A percentile compares a stretch with the other conserved stretches of the same genome.
These are phyloP conservation scores for Lepidostoma basale DNA, from an alignment of 1,140 invertebrate genomes.

Conservation along the genomic window DNA sequence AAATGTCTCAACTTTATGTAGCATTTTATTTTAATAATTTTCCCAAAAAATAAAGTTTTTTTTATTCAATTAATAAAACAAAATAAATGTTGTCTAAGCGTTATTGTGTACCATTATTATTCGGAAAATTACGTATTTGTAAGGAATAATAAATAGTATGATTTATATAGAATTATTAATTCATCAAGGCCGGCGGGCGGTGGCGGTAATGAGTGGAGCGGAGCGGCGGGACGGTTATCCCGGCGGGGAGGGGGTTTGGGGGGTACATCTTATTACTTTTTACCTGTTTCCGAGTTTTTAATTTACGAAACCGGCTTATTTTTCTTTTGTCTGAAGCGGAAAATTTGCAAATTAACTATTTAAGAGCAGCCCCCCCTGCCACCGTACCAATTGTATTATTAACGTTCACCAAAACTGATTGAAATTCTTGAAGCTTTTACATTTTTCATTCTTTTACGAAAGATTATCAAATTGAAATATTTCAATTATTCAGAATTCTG, in stretches of 20 bases:
- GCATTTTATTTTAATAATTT: no score
- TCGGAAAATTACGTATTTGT: no score
- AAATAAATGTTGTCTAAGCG: no score
- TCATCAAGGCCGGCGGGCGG: neutral
- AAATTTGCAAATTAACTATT: slow-evolving; percentile 42
- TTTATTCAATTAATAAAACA: no score
- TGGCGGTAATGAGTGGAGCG: neutral
- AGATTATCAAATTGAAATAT: slow-evolving; percentile 28
- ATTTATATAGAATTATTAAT: no score
- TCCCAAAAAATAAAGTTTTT: no score
- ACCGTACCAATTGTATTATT: slow-evolving; percentile 27
- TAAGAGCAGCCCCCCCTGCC: slow-evolving; percentile 2
- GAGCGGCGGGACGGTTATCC: neutral
- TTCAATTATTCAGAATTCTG: slow-evolving; percentile 6
- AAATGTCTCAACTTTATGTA: no score
- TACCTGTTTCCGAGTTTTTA: slow-evolving; percentile 41
- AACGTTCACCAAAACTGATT: slow-evolving; percentile 31
- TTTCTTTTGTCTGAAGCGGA: slow-evolving; percentile 42
- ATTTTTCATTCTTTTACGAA: slow-evolving; percentile 18
- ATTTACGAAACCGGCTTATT: slow-evolving; percentile 42
- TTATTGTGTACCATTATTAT: no score
- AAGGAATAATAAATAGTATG: no score
- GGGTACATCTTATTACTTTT: slow-evolving; percentile 28
- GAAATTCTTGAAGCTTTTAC: slow-evolving; percentile 13
- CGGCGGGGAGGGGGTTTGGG: neutral